Evolutionary conservation across 1,140 invertebrate genomes (phyloP).

Genomic region (Agrilus planipennis): DNA sequence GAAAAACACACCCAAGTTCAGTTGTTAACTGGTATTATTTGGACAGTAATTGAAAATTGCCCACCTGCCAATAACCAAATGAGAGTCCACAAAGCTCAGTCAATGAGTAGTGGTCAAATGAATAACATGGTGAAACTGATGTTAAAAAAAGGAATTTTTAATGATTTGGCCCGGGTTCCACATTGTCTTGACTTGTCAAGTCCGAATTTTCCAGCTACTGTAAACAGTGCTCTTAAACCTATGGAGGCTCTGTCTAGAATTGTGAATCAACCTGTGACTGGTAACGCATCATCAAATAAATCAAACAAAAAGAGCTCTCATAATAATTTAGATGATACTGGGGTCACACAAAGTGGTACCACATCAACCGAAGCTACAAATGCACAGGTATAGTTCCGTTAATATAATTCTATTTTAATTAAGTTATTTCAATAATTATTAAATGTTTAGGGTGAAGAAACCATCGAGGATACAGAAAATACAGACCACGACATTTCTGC

Average conservation of each 20-base stretch:
- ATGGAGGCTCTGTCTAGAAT: conserved; percentile 71
- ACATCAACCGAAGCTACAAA: conserved; percentile 37
- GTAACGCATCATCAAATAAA: conserved; percentile 15
- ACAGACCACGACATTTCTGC: conserved; percentile 53
- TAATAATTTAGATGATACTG: conserved; percentile 18
- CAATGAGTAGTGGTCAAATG: conserved; percentile 35
- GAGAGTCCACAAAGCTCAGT: conserved; percentile 21
- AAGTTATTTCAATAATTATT: not conserved
- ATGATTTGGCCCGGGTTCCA: conserved; percentile 69
- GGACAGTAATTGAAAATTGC: conserved; percentile 74
- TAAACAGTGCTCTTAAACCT: conserved; percentile 72
- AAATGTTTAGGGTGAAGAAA: conserved; percentile 49
- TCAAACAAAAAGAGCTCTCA: conserved; percentile 21
- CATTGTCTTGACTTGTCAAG: conserved; percentile 76
- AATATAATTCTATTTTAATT: no score
- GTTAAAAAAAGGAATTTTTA: conserved; percentile 67
- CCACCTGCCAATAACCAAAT: conserved; percentile 42
- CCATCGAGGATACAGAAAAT: conserved; percentile 52
- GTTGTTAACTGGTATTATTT: conserved; percentile 63
- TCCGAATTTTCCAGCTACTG: conserved; percentile 65
- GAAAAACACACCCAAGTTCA: conserved; percentile 73
- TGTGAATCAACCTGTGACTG: conserved; percentile 55
- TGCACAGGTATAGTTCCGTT: conserved; percentile 18
- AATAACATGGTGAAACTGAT: conserved; percentile 72
- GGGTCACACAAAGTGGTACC: conserved; percentile 18